These are phyloP conservation scores for Leuciscus idus DNA, from an alignment of 2,113 vertebrate species.

Conservation along the genomic window DNA sequence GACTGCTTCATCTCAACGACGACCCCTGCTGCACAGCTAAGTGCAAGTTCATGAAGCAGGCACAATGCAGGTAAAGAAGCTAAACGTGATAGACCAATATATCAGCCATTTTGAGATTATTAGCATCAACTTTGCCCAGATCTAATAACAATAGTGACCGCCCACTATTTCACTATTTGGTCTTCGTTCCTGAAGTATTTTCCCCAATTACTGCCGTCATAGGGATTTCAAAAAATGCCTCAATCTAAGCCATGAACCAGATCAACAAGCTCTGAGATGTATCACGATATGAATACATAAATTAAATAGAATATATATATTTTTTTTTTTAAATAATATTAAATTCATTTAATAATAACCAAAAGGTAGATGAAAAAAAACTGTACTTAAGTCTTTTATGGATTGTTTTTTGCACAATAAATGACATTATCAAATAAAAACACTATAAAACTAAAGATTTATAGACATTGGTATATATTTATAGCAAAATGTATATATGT, in stretches of 20 bases:
- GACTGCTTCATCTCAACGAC: constrained; percentile 84
- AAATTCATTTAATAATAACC: background rate
- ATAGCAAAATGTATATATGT: no score
- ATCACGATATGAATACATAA: background rate
- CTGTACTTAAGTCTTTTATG: background rate
- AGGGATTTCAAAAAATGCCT: background rate
- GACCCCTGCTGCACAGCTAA: constrained; percentile 86
- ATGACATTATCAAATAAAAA: background rate
- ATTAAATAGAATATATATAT: background rate
- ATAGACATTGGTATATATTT: no score
- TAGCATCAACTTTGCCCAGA: background rate
- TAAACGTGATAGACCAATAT: background rate
- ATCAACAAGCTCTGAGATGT: background rate
- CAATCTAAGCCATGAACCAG: background rate
- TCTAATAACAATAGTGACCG: background rate
- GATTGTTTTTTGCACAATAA: background rate
- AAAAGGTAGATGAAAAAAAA: background rate
- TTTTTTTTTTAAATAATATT: background rate
- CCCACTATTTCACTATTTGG: background rate
- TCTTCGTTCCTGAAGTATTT: background rate
- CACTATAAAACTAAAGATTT: no score
- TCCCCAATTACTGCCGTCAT: background rate
- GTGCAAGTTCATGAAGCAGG: constrained; percentile 81
- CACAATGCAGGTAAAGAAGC: constrained; percentile 85
- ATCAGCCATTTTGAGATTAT: background rate